Evolutionary conservation across 2,797 vertebrate species (phyloP).

Genomic region (Helostoma temminkii): DNA sequence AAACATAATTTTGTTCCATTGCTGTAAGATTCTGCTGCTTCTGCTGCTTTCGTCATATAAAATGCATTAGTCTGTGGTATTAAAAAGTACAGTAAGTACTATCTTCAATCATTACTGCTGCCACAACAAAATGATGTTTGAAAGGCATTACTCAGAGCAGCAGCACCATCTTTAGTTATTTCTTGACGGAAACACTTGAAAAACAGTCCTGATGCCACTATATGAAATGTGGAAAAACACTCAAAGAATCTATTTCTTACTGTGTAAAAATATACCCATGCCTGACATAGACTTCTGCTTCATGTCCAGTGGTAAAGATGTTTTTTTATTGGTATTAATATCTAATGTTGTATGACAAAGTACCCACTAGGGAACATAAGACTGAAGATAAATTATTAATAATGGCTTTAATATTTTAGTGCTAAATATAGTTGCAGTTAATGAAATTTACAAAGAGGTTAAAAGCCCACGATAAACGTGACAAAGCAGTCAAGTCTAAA

Average conservation of each 20-base stretch:
- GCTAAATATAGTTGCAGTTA: constrained; percentile 18
- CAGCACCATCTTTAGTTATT: constrained; percentile 14
- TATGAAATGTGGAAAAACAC: neutral
- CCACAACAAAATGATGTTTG: constrained; percentile 9
- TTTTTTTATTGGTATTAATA: constrained; percentile 25
- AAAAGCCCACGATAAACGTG: neutral
- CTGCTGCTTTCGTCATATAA: constrained; percentile 2
- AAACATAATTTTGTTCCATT: neutral
- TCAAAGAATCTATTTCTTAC: constrained; percentile 9
- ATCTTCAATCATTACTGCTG: constrained; percentile 2
- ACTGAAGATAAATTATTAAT: constrained; percentile 36
- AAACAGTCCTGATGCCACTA: constrained; percentile 25
- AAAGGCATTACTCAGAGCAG: constrained; percentile 29
- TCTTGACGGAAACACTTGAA: too few relatives aligned
- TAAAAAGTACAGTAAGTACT: neutral
- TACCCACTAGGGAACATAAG: constrained; percentile 1
- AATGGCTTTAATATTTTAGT: constrained; percentile 20
- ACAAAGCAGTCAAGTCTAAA: constrained; percentile 5
- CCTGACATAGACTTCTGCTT: neutral
- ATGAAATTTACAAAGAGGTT: constrained; percentile 17
- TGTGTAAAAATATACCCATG: neutral
- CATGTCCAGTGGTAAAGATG: constrained; percentile 5
- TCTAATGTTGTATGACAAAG: constrained; percentile 23
- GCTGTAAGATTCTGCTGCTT: neutral
- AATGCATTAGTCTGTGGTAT: neutral